Evolutionary conservation across 2,888 invertebrate species (phyloP).

Genomic region (Coenonympha arcania): DNA sequence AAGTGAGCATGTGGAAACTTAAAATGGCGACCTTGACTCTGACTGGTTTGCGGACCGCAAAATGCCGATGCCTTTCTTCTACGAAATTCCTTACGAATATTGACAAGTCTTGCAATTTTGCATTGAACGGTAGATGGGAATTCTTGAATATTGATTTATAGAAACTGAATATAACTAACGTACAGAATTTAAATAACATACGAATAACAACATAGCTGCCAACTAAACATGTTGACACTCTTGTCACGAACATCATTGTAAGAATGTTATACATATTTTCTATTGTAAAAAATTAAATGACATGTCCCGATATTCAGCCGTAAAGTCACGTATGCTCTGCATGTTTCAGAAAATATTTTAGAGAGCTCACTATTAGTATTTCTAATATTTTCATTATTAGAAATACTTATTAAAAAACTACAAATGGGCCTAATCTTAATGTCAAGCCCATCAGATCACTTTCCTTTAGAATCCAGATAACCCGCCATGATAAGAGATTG

Average conservation of each 20-base stretch:
- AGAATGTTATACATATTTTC: neutral
- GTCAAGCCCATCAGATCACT: neutral
- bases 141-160: neutral
- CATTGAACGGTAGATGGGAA: neutral
- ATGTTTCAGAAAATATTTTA: neutral
- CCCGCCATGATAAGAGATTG: neutral
- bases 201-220: neutral
- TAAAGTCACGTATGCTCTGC: neutral
- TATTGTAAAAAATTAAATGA: neutral
- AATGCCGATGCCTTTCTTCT: neutral
- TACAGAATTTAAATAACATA: neutral
- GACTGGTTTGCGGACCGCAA: slow-evolving; percentile 4
- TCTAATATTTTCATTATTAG: too few relatives aligned
- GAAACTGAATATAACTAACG: neutral
- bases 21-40: slow-evolving; percentile 5
- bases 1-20: neutral
- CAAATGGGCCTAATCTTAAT: neutral
- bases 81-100: neutral
- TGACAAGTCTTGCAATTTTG: neutral
- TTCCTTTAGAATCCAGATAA: too few relatives aligned
- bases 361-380: too few relatives aligned
- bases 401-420: neutral
- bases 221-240: neutral
- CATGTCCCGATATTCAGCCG: neutral
- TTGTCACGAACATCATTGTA: neutral